Conservation (phyloP, 2,113 vertebrate species). For the Tautogolabrus adspersus region DNA sequence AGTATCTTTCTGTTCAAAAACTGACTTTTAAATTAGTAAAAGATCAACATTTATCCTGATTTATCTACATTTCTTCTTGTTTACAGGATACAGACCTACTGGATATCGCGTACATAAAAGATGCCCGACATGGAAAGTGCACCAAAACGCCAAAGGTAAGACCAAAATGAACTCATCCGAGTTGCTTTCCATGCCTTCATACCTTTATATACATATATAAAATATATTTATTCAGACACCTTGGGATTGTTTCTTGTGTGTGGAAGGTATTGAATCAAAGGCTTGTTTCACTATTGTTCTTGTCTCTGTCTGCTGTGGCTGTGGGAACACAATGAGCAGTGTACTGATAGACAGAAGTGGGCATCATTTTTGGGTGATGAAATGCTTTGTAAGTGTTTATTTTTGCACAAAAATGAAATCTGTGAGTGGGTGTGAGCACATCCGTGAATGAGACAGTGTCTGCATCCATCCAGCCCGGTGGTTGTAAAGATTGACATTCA, state of each 20-base stretch:
- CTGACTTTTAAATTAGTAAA: conserved; percentile 12
- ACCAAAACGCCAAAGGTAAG: conserved; percentile 86
- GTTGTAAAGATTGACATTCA: conserved; percentile 29
- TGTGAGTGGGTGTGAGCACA: conserved; percentile 38
- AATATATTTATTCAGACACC: not conserved
- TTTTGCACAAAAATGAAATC: conserved; percentile 52
- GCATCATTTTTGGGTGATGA: conserved; percentile 17
- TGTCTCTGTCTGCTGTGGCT: conserved; percentile 1
- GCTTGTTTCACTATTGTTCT: not conserved
- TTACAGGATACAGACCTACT: conserved; percentile 84
- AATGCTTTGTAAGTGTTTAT: conserved; percentile 35
- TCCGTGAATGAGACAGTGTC: conserved; percentile 46
- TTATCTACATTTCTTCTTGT: conserved; percentile 8
- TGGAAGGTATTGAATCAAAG: not conserved
- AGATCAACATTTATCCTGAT: conserved; percentile 17
- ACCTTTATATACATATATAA: not conserved
- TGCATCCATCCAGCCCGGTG: conserved; percentile 16
- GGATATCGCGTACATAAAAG: conserved; percentile 85
- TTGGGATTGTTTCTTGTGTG: not conserved
- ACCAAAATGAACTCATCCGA: not conserved
- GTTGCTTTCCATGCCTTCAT: not conserved
- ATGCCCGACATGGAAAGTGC: conserved; percentile 85
- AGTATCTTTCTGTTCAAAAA: conserved; percentile 21
- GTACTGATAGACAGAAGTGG: not conserved
- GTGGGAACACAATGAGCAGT: conserved; percentile 8